These are phyloP conservation scores for Percopsis omiscomaycus DNA, from an alignment of 2,797 vertebrate species.

Conservation along the genomic window DNA sequence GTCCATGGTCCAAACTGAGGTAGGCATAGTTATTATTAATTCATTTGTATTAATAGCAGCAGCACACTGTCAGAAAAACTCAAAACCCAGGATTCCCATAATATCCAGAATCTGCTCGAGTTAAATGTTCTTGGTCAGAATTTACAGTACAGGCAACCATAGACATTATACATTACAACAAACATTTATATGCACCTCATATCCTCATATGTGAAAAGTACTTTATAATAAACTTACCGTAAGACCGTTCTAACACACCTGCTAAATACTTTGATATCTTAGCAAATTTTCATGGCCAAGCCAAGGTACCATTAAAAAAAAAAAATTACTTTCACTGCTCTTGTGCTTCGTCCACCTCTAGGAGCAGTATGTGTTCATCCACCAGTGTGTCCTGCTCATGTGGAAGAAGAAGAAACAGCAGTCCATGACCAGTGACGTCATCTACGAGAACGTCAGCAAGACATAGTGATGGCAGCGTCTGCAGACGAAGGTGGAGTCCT, in stretches of 20 bases:
- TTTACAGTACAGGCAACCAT: no score
- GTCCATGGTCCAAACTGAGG: slow-evolving; percentile 98
- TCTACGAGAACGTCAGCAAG: slow-evolving; percentile 95
- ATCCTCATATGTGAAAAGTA: no score
- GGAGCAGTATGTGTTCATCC: slow-evolving; percentile 98
- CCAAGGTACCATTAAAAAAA: no score
- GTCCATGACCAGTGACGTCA: slow-evolving; percentile 88
- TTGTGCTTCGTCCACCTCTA: slow-evolving; percentile 49
- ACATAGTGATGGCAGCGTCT: slow-evolving; percentile 76
- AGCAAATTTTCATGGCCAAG: no score
- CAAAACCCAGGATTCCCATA: background rate
- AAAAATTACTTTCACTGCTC: background rate
- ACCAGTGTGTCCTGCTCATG: slow-evolving; percentile 94
- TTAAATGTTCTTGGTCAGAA: no score
- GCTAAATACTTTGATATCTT: no score
- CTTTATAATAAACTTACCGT: no score
- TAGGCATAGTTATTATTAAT: slow-evolving; percentile 43
- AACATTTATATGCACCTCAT: no score
- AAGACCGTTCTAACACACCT: no score
- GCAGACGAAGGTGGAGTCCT: slow-evolving; percentile 42
- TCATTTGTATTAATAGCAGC: background rate
- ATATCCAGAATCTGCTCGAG: no score
- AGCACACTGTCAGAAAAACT: background rate
- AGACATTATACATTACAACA: no score
- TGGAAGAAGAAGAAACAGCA: slow-evolving; percentile 96